Evolutionary conservation across 2,113 vertebrate species (phyloP), one percentile per base, ranked within the genome.

Genomic region (Thermophis baileyi): DNA sequence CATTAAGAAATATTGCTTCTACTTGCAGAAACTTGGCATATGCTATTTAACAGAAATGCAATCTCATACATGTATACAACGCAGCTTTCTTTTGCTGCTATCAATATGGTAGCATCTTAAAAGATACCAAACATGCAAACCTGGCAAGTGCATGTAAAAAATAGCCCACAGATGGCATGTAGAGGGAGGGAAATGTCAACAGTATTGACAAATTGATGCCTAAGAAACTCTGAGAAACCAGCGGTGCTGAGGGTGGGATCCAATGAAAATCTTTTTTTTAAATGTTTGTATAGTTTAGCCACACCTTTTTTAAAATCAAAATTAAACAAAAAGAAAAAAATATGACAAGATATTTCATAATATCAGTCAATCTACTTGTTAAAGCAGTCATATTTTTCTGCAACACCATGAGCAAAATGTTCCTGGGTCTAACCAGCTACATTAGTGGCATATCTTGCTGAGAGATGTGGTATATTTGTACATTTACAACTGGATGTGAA

Each of bases 381-480:
- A 89, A 54, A 91, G 91, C 90, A 94, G 93, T 89, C 89, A 93
- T 93, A 54, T 96, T 94, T 93, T 85, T 44, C 74, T 92, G 57
- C 93, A 88, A 93, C 93, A 87, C 63, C 40, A 0, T 86, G 27
- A 96, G 94, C 60, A 94, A 95, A 95, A 89, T 35, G 24, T 93
- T 60, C 92, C 88, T 90, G 88, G 85, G 74, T 90, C 90, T 93
- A 93, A 93, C 54, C 90, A 93, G 89, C 54, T 63, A 93, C 81
- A 90, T 93, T 93, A 93, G 54, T 63, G 92, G n/a, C 44, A 60
- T 93, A 90, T 90, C 81, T 90, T 90, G 81, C 89, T 0, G 4
- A 0, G n/a, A 95, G 93, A 94, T 88, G 55, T 91, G 93, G 86
- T 93, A 60, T 1, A 96, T 95, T 91, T 96, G 93, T 93, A 93